phyloP scores from a whole-genome alignment of 2,888 invertebrate genomes.

The Synergus laeviventris region DNA sequence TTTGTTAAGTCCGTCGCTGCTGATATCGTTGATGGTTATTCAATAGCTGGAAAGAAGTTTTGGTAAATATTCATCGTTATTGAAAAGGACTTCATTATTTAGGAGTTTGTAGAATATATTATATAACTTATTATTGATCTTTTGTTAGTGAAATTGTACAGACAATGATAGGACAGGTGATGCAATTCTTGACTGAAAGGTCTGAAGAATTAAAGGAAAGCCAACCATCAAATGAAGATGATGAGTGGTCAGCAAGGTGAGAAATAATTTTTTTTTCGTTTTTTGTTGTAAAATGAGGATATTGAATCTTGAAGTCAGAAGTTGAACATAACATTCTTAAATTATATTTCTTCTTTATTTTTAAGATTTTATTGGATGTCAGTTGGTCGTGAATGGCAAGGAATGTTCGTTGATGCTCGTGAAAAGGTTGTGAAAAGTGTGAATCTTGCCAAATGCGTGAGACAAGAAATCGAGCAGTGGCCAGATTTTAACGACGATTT shows the following conservation, averaged over 20 bases:
- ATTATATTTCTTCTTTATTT: conserved; percentile 29
- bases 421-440: conserved; percentile 89
- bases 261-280: conserved; percentile 2
- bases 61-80: conserved; percentile 77
- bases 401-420: conserved; percentile 86
- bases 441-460: conserved; percentile 87
- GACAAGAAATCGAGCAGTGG: conserved; percentile 81
- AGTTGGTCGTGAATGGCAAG: conserved; percentile 88
- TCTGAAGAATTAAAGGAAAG: conserved; percentile 68
- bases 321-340: neutral
- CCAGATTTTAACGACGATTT: conserved; percentile 79
- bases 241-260: conserved; percentile 61
- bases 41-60: conserved; percentile 86
- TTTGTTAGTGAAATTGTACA: conserved; percentile 77
- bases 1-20: conserved; percentile 88
- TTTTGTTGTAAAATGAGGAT: too few relatives aligned
- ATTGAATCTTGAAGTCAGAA: too few relatives aligned
- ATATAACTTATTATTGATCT: conserved; percentile 12
- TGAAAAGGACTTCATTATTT: neutral
- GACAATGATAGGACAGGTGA: conserved; percentile 77
- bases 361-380: conserved; percentile 79
- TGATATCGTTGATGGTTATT: conserved; percentile 86
- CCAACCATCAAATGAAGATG: conserved; percentile 53
- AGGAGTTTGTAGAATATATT: neutral
- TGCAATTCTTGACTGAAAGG: conserved; percentile 76